These are phyloP conservation scores for Heliocidaris erythrogramma DNA, from an alignment of 35 echinoderm and acorn worm species.

Conservation along the genomic window DNA sequence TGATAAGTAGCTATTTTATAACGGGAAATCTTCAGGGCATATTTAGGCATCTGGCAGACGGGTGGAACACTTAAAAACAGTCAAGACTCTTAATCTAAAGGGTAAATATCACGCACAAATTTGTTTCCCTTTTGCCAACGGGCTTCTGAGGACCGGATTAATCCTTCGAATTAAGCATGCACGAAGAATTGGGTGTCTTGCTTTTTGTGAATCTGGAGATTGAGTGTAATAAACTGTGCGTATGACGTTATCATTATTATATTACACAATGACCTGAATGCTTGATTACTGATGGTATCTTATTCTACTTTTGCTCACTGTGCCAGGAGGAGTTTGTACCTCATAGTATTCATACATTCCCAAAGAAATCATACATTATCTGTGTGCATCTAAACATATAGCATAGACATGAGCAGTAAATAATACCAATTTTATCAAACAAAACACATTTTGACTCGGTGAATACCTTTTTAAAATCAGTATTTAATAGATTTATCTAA, in stretches of 20 bases:
- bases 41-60: constrained; percentile 1
- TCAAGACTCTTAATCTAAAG: background rate
- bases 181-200: background rate
- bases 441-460: no score
- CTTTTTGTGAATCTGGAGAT: background rate
- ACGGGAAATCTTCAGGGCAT: background rate
- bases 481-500: no score
- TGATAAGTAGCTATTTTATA: constrained; percentile 12
- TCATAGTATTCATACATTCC: no score
- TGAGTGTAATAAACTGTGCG: background rate
- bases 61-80: background rate
- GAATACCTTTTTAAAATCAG: no score
- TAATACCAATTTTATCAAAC: no score
- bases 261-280: background rate
- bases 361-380: no score
- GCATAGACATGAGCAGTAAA: no score
- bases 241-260: background rate
- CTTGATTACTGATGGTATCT: background rate
- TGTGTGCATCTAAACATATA: no score
- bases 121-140: background rate
- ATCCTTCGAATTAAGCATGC: constrained; percentile 2
- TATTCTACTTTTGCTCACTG: background rate
- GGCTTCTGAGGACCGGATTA: background rate
- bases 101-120: background rate
- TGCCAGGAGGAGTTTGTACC: no score